Evolutionary conservation across 2,113 vertebrate genomes (phyloP).

Genomic region (Orcinus orca): DNA sequence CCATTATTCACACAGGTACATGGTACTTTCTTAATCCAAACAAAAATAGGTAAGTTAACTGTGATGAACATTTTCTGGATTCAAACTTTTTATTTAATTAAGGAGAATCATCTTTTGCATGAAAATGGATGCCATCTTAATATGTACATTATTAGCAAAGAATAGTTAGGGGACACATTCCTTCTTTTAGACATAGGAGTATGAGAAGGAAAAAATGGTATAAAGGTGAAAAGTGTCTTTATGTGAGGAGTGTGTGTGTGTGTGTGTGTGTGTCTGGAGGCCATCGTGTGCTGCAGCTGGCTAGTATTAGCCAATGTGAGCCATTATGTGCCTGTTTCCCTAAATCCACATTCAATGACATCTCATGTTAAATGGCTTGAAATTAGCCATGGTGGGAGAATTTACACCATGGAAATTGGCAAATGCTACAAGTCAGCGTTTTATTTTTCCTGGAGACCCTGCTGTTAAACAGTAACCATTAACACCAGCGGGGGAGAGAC

Average conservation of each 20-base stretch:
- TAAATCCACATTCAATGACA: background rate
- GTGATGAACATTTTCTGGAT: background rate
- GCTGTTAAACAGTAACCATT: background rate
- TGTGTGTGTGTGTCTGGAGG: background rate
- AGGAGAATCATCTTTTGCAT: background rate
- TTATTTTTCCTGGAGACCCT: background rate
- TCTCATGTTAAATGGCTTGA: background rate
- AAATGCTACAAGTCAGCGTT: background rate
- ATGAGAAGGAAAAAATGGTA: background rate
- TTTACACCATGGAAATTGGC: slow-evolving; percentile 28
- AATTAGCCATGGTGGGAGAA: background rate
- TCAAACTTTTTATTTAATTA: slow-evolving; percentile 16
- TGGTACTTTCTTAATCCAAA: background rate
- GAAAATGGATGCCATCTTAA: background rate
- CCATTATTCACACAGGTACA: background rate
- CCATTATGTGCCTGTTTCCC: background rate
- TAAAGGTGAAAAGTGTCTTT: background rate
- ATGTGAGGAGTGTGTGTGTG: background rate
- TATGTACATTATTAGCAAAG: background rate
- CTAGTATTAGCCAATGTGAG: background rate
- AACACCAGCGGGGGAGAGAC: background rate
- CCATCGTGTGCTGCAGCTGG: background rate
- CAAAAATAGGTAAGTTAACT: background rate
- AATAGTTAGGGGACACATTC: background rate
- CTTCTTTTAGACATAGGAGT: background rate